Conservation (phyloP, 2,888 invertebrate genomes). For the Formica aserva region DNA sequence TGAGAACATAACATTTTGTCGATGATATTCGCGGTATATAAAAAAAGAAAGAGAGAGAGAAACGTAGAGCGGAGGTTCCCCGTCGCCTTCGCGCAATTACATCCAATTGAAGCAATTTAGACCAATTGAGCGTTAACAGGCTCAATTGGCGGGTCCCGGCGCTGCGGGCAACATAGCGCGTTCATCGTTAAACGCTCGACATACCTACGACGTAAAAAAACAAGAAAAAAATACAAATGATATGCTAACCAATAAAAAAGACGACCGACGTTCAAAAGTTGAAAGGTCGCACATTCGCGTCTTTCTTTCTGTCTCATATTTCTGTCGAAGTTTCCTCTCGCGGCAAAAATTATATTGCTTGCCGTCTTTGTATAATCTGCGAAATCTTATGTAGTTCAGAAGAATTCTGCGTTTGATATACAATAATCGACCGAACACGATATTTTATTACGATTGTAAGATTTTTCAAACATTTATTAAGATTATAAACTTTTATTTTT, state of each 20-base stretch:
- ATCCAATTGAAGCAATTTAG: constrained; percentile 85
- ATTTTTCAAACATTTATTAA: not conserved
- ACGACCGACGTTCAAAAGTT: constrained; percentile 11
- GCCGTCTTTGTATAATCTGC: not conserved
- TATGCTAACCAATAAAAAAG: constrained; percentile 51
- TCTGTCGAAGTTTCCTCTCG: not conserved
- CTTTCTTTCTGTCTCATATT: constrained; percentile 1
- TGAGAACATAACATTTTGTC: constrained; percentile 73
- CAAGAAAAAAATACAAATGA: constrained; percentile 30
- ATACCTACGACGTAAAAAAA: constrained; percentile 73
- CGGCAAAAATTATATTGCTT: not conserved
- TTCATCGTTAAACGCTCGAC: constrained; percentile 64
- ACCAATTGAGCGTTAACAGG: constrained; percentile 85
- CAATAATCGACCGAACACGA: not conserved
- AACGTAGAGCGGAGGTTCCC: constrained; percentile 81
- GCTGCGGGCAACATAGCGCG: constrained; percentile 68
- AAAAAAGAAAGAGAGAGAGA: constrained; percentile 64
- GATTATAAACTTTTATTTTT: not conserved
- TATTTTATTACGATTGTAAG: not conserved
- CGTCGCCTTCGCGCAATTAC: constrained; percentile 85
- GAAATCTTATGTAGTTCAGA: not conserved
- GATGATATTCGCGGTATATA: constrained; percentile 36
- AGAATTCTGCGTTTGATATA: not conserved
- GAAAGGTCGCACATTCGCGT: constrained; percentile 18
- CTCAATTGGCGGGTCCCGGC: constrained; percentile 82